Base-by-base conservation (phyloP, 2,888 invertebrate species). In the Temnothorax unifasciatus region DNA sequence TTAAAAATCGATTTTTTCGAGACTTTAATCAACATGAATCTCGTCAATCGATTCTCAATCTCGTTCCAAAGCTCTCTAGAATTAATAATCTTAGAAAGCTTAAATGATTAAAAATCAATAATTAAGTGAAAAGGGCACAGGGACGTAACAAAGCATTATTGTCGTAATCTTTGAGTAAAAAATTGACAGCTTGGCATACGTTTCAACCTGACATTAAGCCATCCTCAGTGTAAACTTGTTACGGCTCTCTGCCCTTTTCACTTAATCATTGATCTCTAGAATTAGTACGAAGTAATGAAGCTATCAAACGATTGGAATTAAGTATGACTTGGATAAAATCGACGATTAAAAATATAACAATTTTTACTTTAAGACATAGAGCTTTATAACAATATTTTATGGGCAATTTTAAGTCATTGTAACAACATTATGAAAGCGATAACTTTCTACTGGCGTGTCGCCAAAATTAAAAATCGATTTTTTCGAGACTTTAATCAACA, bases 391-490 rank as follows among this genome's bases (percentile, higher is more conserved):
- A 59, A 44, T n/a, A 29, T 21, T 21, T 6, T 44, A 13, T 8
- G 11, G 2, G 0, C n/a, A 38, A 63, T 75, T 63, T 47, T 74
- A 21, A 13, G 2, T n/a, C 15, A 11, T 73, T 74, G 5, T 41
- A 50, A 76, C n/a, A 59, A 25, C 0, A 8, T 77, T 54, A 47
- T 4, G 4, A 15, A 15, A 34, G n/a, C 8, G 11, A n/a, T n/a
- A n/a, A 71, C 68, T 75, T 77, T 38, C 2, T 15, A 13, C 57
- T 79, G 71, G 50, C 21, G 6, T 13, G 4, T 18, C 0, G 54
- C 41, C 66, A 81, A 52, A 52, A 61, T 75, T 15, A 61, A 71
- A 61, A n/a, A n/a, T n/a, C n/a, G n/a, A n/a, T n/a, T n/a, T n/a
- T n/a, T n/a, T n/a, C n/a, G n/a, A n/a, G n/a, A n/a, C n/a, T n/a